Base-by-base conservation (phyloP, 1,140 invertebrate genomes). In the Thaumatotibia leucotreta region DNA sequence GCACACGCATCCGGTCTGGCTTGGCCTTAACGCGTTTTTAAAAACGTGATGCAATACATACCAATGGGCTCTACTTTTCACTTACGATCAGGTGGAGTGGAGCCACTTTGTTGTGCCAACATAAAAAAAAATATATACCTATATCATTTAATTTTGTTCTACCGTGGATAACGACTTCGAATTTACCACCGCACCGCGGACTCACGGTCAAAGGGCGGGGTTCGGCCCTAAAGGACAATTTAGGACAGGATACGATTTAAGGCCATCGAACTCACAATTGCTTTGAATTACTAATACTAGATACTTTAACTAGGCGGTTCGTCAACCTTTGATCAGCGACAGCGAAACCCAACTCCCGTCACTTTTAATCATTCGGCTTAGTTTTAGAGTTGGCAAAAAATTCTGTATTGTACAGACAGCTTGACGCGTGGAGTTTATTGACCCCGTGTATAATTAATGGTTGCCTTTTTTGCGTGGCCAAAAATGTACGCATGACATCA, bases 371-470 rank as follows among this genome's bases (percentile, higher is more conserved):
- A 73, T 20, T 29, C 65, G 35, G 66, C 64, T 69, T 74, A 76
- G 76, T 75, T 76, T 64, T 20, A 0, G 39, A 20, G 75, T 71
- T 78, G 73, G 76, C 80, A 79, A 79, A 79, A 78, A 79, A 74
- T 29, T 20, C 20, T 50, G 63, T 32, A 33, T 68, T 68, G 66
- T 75, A 61, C 69, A 80, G 77, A 80, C 77, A 67, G 77, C 63
- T 61, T 69, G 79, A 74, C 79, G 79, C 79, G 76, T 31, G 31
- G 31, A 67, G 79, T 75, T 72, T 65, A 65, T 22, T 74, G 73
- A 68, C 69, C 50, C 65, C 22, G 70, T 76, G 33, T 75, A 69
- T 77, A 72, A 80, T 80, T 70, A 72, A 79, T 80, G 68, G 63
- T 35, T 11, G 35, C 1, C 20, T 64, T 49, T 64, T 45, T 64